Evolutionary conservation across 1,140 invertebrate species (phyloP), one percentile per base, ranked within the genome.

Genomic region (Zaprionus camerounensis): DNA sequence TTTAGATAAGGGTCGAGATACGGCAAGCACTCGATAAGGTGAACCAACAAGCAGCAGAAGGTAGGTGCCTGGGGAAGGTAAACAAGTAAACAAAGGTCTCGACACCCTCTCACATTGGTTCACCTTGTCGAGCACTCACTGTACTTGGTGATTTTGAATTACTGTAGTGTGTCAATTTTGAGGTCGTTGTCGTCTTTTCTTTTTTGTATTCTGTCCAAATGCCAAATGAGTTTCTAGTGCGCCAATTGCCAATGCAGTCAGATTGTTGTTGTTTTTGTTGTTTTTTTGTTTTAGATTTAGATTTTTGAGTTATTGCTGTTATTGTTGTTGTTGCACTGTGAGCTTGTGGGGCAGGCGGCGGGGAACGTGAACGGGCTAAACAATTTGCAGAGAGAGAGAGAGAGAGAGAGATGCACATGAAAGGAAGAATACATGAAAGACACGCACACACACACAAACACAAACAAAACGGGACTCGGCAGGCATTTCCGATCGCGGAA

Each of bases 221-320:
- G 78, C 81, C 81, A 78, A 83, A 84, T 84, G 69, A 77, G 44
- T 38, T 75, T 76, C 41, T 6, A 70, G 22, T 66, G 57, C 61
- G 63, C 58, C 15, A n/a, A 38, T 76, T 67, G 66, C 65, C 71
- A 74, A 67, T 73, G 64, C 71, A 41, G 70, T 56, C 62, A 65
- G 44, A 38, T 38, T 36, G 49, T 38, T 22, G 20, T 38, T 57
- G 13, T 22, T 34, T 22, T 46, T 15, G 38, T 61, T 22, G 7
- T 34, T 17, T 12, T 64, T 51, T n/a, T 3, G 36, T 26, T 55
- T 62, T 57, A n/a, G n/a, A n/a, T n/a, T n/a, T n/a, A n/a, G 31
- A 34, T 34, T 34, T 34, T 34, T 2, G 9, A 34, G 26, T 26
- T 22, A 26, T 26, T 28, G 26, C 6, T 28, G 6, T 34, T 31